Evolutionary conservation across 2,113 vertebrate species (phyloP), one percentile per base, ranked within the genome.

Genomic region (Vanacampus margaritifer): DNA sequence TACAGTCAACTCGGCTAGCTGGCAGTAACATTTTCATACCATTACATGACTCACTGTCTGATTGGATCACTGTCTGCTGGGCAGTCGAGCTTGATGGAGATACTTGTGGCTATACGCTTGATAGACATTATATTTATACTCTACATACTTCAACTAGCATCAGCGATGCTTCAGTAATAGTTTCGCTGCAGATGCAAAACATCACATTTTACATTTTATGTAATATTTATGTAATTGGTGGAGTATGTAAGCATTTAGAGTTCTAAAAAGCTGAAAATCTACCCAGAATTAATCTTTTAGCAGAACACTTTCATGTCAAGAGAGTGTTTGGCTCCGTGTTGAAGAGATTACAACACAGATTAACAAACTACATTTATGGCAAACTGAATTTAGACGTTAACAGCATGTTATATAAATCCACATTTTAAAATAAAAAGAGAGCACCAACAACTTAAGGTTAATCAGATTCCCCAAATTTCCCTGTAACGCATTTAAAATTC

Each of bases 291-390:
- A 81, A 86, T 85, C 81, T 84, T 81, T 77, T 69, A 75, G 71
- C 69, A 58, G 64, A 75, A 70, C 8, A 35, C 54, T 67, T 61
- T 78, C 69, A 79, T 84, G 80, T 84, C 64, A 65, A 71, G 65
- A 63, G 65, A 82, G 26, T 75, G 35, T 78, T 80, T 81, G 84
- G 79, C 77, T 70, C 39, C 0, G 28, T 65, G 67, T 64, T 54
- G 36, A 72, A 32, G 73, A 80, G 82, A 88, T 88, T 88, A 88
- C 71, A 70, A 36, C 21, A 17, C 46, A 84, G 88, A 87, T 90
- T 86, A 87, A 59, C 45, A 79, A 81, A 84, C 58, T 68, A 79
- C 73, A 80, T 78, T 73, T 86, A 62, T 24, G 60, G 60, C 36
- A 41, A 62, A 62, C 60, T 62, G 63, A 73, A 64, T 69, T 21